Evolutionary conservation across 2,113 vertebrate species (phyloP), one percentile per base, ranked within the genome.

Genomic region (Rhinolophus ferrumequinum): DNA sequence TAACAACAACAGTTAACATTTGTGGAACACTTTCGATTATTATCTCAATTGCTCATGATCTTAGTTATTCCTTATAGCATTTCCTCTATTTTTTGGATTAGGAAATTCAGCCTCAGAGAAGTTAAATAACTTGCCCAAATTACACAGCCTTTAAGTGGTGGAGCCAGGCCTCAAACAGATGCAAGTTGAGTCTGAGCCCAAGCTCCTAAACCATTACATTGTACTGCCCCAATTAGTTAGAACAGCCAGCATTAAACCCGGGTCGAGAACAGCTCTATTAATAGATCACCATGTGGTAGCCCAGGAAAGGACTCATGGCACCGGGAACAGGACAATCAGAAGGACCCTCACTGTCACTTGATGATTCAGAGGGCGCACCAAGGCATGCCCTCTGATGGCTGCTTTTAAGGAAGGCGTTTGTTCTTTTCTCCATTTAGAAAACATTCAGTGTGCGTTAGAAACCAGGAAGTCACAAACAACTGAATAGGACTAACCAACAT

Each of bases 351-450:
- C 56, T 44, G 6, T 56, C 38, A 4, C 64, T 47, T 22, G n/a
- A 44, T 62, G n/a, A 26, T 35, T 18, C 35, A 62, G 41, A 44
- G 41, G 54, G 52, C 41, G 30, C 15, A 62, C 30, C 13, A 24
- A 38, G 38, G 56, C 44, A 13, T 10, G 18, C 15, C 10, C 18
- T 92, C 75, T 35, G 22, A 41, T 26, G 21, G 41, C 16, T 18
- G 30, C 56, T 90, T 85, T 87, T 50, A 76, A 44, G 60, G 44
- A 64, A 66, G 26, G 12, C 73, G 52, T 56, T 41, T 35, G 88
- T 95, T 90, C n/a, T 54, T 82, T 69, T 94, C 22, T 72, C 56
- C 21, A 47, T 90, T 90, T 66, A 81, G 76, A 87, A 24, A 90
- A 81, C 19, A 60, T n/a, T 84, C 33, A 30, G 50, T 26, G 6